phyloP scores from a whole-genome alignment of 2,797 vertebrate species.

The Simalia tracyae region DNA sequence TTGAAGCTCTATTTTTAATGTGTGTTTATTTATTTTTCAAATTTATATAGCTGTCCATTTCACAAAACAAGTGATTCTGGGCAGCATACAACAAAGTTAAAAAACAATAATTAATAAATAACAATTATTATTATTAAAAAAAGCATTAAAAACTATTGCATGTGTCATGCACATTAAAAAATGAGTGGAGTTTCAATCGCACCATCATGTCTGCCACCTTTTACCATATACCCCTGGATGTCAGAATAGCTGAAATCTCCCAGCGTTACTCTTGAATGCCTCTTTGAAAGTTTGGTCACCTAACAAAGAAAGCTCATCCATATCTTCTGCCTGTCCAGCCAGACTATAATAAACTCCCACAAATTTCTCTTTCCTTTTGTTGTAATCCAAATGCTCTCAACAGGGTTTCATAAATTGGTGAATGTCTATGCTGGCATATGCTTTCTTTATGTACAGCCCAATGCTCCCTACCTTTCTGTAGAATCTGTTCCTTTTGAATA shows the following conservation, averaged over 20 bases:
- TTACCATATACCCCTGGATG: background rate
- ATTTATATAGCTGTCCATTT: too few species aligned
- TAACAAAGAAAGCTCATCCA: background rate
- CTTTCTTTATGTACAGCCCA: background rate
- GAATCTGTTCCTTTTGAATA: background rate
- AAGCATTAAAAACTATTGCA: background rate
- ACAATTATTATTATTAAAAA: too few species aligned
- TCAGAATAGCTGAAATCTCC: background rate
- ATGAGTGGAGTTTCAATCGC: background rate
- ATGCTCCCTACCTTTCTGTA: background rate
- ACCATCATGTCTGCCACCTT: background rate
- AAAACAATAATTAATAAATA: too few species aligned
- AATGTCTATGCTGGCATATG: background rate
- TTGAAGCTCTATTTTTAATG: background rate
- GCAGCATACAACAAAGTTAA: too few species aligned
- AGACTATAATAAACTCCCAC: background rate
- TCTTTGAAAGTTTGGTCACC: background rate
- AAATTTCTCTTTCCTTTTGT: background rate
- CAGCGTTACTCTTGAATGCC: background rate
- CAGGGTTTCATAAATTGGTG: background rate
- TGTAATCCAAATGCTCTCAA: background rate
- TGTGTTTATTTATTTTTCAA: too few species aligned
- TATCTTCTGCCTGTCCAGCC: background rate
- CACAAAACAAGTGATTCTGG: too few species aligned
- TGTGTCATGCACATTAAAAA: background rate